These are phyloP conservation scores for Homarus gammarus DNA, from an alignment of 2,888 invertebrate species.

Conservation along the genomic window DNA sequence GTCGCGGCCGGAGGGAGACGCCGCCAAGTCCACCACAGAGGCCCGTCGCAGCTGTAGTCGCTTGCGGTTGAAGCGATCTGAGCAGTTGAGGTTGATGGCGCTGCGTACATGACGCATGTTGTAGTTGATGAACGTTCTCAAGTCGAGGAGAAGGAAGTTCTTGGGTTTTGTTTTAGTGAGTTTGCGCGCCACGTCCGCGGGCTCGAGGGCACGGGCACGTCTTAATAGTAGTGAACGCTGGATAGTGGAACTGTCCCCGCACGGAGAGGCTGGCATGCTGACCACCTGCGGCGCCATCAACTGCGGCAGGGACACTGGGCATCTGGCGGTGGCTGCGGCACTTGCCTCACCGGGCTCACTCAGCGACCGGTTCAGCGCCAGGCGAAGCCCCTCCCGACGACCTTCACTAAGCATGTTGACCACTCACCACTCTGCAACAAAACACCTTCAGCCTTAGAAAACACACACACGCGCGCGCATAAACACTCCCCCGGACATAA, in stretches of 20 bases:
- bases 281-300: conserved; percentile 71
- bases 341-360: conserved; percentile 74
- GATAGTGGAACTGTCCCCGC: conserved; percentile 82
- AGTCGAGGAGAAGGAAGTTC: conserved; percentile 83
- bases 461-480: background rate
- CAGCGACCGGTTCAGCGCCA: conserved; percentile 75
- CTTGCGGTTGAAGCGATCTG: conserved; percentile 85
- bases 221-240: conserved; percentile 82
- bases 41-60: conserved; percentile 85
- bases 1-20: conserved; percentile 84
- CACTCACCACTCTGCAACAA: conserved; percentile 60
- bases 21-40: conserved; percentile 84
- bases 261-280: conserved; percentile 78
- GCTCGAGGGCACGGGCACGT: conserved; percentile 81
- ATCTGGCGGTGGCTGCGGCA: conserved; percentile 48
- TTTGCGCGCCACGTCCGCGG: conserved; percentile 81
- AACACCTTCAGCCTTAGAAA: background rate
- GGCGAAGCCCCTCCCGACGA: conserved; percentile 75
- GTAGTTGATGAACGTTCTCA: conserved; percentile 86
- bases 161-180: conserved; percentile 78
- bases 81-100: conserved; percentile 86
- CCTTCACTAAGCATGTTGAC: conserved; percentile 75
- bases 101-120: conserved; percentile 86
- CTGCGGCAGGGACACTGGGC: conserved; percentile 62
- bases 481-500: background rate